Evolutionary conservation across 2,888 invertebrate species (phyloP), one percentile per base, ranked within the genome.

Genomic region (Schizotus pectinicornis): DNA sequence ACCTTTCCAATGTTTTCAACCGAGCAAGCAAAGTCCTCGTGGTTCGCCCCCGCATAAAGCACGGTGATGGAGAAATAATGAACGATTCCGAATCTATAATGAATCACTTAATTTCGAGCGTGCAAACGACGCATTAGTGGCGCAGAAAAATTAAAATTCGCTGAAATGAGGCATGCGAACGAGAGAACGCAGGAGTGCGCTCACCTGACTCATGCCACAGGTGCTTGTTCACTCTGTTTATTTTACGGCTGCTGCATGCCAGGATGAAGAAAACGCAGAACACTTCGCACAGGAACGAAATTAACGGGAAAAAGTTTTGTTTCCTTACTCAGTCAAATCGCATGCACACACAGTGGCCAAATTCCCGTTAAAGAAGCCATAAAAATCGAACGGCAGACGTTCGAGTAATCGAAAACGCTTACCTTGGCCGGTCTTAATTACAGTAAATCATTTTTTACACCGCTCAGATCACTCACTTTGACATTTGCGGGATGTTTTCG

Each of bases 121-220:
- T 42, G 42, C 42, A 42, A 30, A 22, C 13, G 32, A 31, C 14
- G 42, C 32, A 32, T 42, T 42, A 42, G 32, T 31, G 12, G 30
- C 32, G 11, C 42, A 31, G 42, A 42, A 56, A 51, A 50, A 56
- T 56, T 51, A 37, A 53, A 53, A 45, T 53, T 45, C 38, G 45
- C 37, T 53, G 30, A 53, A 53, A 53, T 53, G 56, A 56, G 46
- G 38, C 51, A 35, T 58, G 58, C 43, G 38, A 39, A 14, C 13
- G 39, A 22, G 39, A 13, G 34, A 48, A 41, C 22, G 48, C 43
- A 56, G 34, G 36, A 39, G 41, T 33, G 22, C 47, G 46, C 36
- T 30, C 22, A 41, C 33, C 53, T 53, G 53, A 58, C 49, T 58
- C 58, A 58, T 42, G 58, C 58, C 47, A 53, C 58, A 58, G 57